phyloP scores from a whole-genome alignment of 2,888 invertebrate genomes.

The Patella caerulea region DNA sequence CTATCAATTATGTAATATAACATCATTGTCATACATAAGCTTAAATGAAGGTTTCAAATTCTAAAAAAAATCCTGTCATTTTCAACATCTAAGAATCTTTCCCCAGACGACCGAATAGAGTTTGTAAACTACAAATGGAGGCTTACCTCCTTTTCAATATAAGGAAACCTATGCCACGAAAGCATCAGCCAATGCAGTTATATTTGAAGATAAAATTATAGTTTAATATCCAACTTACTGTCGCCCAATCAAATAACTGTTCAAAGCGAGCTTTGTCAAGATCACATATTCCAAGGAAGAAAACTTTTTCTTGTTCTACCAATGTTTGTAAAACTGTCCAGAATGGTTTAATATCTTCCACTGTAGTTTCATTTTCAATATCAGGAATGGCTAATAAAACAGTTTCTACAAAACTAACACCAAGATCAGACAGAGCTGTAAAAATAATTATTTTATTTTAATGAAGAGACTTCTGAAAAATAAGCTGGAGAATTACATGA shows the following conservation, averaged over 20 bases:
- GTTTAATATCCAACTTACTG: conserved; percentile 67
- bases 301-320: conserved; percentile 78
- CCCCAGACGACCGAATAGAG: too few species aligned
- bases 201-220: neutral
- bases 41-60: too few species aligned
- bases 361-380: conserved; percentile 48
- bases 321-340: conserved; percentile 86
- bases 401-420: conserved; percentile 84
- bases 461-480: too few species aligned
- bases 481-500: too few species aligned
- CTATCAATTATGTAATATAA: too few species aligned
- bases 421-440: conserved; percentile 77
- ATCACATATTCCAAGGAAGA: conserved; percentile 88
- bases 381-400: conserved; percentile 79
- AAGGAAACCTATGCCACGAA: too few species aligned
- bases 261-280: conserved; percentile 87
- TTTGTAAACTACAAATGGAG: too few species aligned
- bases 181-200: too few species aligned
- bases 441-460: conserved; percentile 45
- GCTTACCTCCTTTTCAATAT: too few species aligned
- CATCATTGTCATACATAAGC: too few species aligned
- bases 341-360: conserved; percentile 81
- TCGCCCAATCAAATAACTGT: conserved; percentile 82
- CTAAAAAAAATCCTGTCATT: too few species aligned
- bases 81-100: too few species aligned